Evolutionary conservation across 2,113 vertebrate species (phyloP).

Genomic region (Chaenogobius annularis): DNA sequence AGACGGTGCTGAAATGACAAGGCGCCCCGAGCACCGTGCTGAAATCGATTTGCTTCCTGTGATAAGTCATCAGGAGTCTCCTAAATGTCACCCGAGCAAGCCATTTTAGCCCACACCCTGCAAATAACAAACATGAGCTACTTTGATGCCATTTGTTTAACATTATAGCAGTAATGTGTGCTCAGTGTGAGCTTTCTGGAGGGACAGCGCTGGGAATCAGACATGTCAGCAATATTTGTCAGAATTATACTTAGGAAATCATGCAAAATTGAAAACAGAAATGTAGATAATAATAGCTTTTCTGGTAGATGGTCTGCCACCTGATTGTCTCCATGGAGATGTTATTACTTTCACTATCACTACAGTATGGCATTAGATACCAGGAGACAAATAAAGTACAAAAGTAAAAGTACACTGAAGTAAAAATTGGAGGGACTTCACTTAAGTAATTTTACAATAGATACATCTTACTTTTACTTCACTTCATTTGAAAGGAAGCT

Average conservation of each 20-base stretch:
- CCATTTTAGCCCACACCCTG: conserved; percentile 37
- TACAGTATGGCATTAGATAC: background rate
- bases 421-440: too few relatives aligned
- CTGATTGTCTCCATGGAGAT: too few relatives aligned
- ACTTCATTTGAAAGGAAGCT: too few relatives aligned
- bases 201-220: background rate
- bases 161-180: background rate
- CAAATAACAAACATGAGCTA: conserved; percentile 35
- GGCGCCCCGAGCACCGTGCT: conserved; percentile 14
- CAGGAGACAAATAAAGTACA: too few relatives aligned
- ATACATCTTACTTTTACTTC: too few relatives aligned
- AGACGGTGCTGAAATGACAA: conserved; percentile 23
- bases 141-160: conserved; percentile 22
- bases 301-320: too few relatives aligned
- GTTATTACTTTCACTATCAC: background rate
- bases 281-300: too few relatives aligned
- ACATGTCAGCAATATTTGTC: background rate
- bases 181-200: background rate
- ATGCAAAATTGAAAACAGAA: background rate
- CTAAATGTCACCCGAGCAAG: conserved; percentile 50
- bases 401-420: too few relatives aligned
- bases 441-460: too few relatives aligned
- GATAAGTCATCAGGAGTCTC: conserved; percentile 48
- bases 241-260: background rate
- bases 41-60: conserved; percentile 36